phyloP scores from a whole-genome alignment of 2,888 invertebrate genomes.

The Chorisops tibialis region DNA sequence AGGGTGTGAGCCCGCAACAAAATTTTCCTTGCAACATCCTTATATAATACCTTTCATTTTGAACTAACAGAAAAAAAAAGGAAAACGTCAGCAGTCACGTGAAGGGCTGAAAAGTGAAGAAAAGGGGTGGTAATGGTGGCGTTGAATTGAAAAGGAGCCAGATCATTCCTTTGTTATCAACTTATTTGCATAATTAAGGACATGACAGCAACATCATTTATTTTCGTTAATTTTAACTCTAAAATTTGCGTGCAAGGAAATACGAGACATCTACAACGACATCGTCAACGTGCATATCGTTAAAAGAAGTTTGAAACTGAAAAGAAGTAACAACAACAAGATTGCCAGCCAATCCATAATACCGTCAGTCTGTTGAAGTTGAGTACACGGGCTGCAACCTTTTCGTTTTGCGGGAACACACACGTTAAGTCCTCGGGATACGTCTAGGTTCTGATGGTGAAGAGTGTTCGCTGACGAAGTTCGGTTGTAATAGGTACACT shows the following conservation, averaged over 20 bases:
- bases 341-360: neutral
- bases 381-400: too few relatives aligned
- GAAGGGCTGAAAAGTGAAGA: neutral
- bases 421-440: too few relatives aligned
- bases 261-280: neutral
- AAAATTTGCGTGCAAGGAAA: conserved; percentile 10
- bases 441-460: too few relatives aligned
- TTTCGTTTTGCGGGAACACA: too few relatives aligned
- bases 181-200: conserved; percentile 35
- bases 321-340: neutral
- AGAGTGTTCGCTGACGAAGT: neutral
- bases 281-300: neutral
- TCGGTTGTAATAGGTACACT: neutral
- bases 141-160: conserved; percentile 7
- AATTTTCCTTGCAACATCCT: too few relatives aligned
- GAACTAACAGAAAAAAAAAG: too few relatives aligned
- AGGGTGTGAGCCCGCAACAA: too few relatives aligned
- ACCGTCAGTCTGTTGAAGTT: too few relatives aligned
- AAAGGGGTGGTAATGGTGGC: neutral
- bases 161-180: conserved; percentile 27
- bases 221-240: conserved; percentile 31
- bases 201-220: conserved; percentile 32
- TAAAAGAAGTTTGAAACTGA: neutral
- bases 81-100: neutral
- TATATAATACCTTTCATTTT: too few relatives aligned